phyloP scores from a whole-genome alignment of 2,797 vertebrate species.

The Darevskia nairensis region DNA sequence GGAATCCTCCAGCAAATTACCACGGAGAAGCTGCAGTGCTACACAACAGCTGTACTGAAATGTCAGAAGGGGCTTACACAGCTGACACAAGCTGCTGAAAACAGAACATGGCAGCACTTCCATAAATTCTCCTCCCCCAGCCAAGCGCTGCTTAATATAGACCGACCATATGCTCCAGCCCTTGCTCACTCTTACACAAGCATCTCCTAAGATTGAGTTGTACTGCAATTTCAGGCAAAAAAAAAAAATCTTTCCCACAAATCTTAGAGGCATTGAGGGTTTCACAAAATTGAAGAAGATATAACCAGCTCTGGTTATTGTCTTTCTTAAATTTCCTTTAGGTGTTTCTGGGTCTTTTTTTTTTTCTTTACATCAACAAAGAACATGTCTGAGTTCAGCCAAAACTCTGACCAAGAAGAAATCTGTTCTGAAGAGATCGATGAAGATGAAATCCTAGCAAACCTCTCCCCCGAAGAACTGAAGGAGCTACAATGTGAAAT shows the following conservation, averaged over 20 bases:
- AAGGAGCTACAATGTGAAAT: constrained; percentile 93
- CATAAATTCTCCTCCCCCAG: constrained; percentile 75
- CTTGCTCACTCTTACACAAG: constrained; percentile 14
- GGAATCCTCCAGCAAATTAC: constrained; percentile 59
- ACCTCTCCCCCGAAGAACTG: constrained; percentile 93
- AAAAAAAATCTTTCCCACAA: constrained; percentile 7
- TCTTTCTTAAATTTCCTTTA: background rate
- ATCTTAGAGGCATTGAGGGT: constrained; percentile 37
- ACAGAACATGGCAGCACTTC: constrained; percentile 72
- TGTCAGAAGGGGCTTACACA: constrained; percentile 82
- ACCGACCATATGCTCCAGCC: constrained; percentile 53
- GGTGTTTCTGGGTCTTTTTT: constrained; percentile 28
- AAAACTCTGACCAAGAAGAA: constrained; percentile 77
- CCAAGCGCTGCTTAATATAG: constrained; percentile 83
- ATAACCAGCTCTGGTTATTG: background rate
- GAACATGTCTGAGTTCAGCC: constrained; percentile 79
- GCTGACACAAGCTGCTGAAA: constrained; percentile 82
- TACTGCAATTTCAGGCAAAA: constrained; percentile 57
- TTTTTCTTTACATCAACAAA: constrained; percentile 26
- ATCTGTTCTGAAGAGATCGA: constrained; percentile 85
- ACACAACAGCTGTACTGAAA: constrained; percentile 80
- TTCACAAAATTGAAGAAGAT: background rate
- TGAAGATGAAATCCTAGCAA: constrained; percentile 95
- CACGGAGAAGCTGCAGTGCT: background rate
- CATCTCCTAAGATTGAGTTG: constrained; percentile 31